Evolutionary conservation across 1,140 invertebrate species (phyloP).

Genomic region (Drosophila seguyi): DNA sequence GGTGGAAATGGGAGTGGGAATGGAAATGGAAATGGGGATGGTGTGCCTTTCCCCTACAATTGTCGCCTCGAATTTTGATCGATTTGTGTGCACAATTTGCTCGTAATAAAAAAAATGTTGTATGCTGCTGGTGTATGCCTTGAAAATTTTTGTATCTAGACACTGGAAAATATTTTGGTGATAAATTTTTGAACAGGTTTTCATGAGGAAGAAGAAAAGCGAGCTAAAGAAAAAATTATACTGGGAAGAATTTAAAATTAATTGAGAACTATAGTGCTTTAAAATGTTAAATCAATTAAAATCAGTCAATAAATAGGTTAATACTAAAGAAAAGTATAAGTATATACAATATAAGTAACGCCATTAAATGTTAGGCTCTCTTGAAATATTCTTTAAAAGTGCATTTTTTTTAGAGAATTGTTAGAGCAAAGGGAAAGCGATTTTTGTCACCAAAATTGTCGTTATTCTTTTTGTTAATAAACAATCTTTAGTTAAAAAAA

Average conservation of each 20-base stretch:
- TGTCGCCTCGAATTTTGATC: conserved; percentile 36
- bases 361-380: not conserved
- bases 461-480: too few species aligned
- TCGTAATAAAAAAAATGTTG: conserved; percentile 32
- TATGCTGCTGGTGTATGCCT: not conserved
- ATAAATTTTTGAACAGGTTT: too few species aligned
- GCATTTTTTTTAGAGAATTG: too few species aligned
- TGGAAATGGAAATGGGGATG: not conserved
- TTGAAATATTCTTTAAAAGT: too few species aligned
- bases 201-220: too few species aligned
- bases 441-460: too few species aligned
- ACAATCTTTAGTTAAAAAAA: too few species aligned
- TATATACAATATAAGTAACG: too few species aligned
- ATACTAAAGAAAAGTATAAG: too few species aligned
- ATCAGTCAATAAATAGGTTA: too few species aligned
- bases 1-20: not conserved
- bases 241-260: not conserved
- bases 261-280: not conserved
- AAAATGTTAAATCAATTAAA: not conserved
- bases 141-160: not conserved
- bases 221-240: not conserved
- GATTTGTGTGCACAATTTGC: conserved; percentile 47
- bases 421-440: too few species aligned
- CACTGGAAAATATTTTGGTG: conserved; percentile 2
- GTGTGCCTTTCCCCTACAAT: conserved; percentile 15